Percentiles rank a stretch among this genome's conserved stretches.
phyloP scores from a whole-genome alignment of 2,888 invertebrate species.

The Liposcelis brunnea region DNA sequence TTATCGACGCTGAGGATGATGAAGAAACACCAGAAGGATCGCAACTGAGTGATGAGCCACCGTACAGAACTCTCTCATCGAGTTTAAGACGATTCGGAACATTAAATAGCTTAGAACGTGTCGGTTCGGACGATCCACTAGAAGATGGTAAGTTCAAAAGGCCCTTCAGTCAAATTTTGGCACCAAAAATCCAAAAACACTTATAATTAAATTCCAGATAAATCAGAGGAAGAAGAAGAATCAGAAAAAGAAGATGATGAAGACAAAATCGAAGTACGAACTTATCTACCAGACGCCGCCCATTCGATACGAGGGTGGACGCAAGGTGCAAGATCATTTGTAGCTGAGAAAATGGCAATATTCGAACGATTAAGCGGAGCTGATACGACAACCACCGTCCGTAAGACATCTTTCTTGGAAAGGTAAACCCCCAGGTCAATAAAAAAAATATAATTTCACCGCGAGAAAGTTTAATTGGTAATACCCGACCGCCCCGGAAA shows the following conservation, averaged over 20 bases:
- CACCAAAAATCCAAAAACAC: conserved; percentile 15
- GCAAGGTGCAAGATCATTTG: conserved; percentile 59
- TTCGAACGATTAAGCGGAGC: conserved; percentile 44
- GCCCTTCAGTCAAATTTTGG: background rate
- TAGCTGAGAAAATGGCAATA: conserved; percentile 63
- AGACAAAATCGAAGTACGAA: conserved; percentile 17
- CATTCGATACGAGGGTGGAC: conserved; percentile 49
- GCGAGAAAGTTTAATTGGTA: background rate
- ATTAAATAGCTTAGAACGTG: conserved; percentile 51
- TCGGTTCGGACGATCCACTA: conserved; percentile 38
- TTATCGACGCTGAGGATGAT: conserved; percentile 27
- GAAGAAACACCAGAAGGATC: conserved; percentile 54
- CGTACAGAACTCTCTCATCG: conserved; percentile 51
- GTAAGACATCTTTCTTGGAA: conserved; percentile 25
- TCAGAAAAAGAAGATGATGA: conserved; percentile 23
- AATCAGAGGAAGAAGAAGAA: conserved; percentile 18
- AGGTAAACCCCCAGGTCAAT: conserved; percentile 21
- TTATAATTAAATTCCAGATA: conserved; percentile 17
- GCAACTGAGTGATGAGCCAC: conserved; percentile 53
- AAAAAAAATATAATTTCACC: background rate
- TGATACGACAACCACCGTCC: conserved; percentile 19
- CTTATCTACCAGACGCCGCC: conserved; percentile 10
- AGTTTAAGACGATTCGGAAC: conserved; percentile 44
- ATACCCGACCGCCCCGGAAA: background rate
- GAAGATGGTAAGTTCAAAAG: conserved; percentile 32